Percentiles rank a stretch among this genome's conserved stretches.
These are phyloP conservation scores for Brachionus koreanus DNA, from an alignment of 1,140 invertebrate genomes.

Conservation along the genomic window DNA sequence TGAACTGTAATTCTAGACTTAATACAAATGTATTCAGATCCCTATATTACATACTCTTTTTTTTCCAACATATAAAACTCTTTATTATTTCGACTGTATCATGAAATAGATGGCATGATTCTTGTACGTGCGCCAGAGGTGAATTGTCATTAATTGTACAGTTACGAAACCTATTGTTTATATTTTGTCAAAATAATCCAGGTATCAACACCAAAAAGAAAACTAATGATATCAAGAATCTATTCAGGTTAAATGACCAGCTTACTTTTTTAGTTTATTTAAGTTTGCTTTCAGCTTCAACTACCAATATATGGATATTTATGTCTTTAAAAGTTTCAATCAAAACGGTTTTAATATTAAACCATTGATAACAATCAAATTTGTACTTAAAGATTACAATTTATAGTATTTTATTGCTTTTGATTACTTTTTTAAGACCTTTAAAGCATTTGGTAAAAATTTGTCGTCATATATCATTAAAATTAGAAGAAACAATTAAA, in stretches of 20 bases:
- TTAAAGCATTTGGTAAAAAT: background rate
- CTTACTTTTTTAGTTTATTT: background rate
- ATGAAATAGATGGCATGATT: background rate
- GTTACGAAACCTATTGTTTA: background rate
- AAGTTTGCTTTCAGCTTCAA: background rate
- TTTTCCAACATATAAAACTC: background rate
- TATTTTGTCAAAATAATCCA: background rate
- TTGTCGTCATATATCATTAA: background rate
- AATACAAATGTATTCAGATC: background rate
- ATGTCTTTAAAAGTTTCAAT: background rate
- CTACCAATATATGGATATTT: background rate
- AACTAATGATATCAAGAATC: background rate
- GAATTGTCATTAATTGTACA: constrained; percentile 14
- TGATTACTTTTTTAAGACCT: background rate
- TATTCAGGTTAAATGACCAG: background rate
- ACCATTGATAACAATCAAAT: background rate
- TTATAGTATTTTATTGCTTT: background rate
- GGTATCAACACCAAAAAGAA: background rate
- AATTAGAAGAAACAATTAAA: background rate
- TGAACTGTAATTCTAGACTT: background rate
- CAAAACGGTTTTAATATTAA: background rate
- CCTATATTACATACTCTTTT: background rate
- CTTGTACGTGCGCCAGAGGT: background rate
- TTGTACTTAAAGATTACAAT: background rate
- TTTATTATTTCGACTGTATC: background rate